phyloP scores from a whole-genome alignment of 2,113 vertebrate species.

The Hemiprocne comata region DNA sequence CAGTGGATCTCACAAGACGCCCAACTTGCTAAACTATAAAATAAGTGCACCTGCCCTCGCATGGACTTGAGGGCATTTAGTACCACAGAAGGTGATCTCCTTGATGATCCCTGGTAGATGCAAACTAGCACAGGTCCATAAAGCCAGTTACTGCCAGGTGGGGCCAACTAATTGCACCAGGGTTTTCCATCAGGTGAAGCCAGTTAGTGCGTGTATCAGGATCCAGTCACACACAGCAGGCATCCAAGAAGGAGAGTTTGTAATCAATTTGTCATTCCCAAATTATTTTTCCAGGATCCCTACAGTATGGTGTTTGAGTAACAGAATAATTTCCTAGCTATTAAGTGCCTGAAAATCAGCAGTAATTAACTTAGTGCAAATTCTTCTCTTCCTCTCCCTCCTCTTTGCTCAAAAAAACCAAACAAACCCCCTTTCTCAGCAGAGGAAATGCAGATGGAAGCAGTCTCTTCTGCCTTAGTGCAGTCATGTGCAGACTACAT shows the following conservation, averaged over 20 bases:
- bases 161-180: background rate
- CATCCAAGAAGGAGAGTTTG: background rate
- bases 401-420: slow-evolving; percentile 16
- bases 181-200: background rate
- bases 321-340: slow-evolving; percentile 54
- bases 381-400: slow-evolving; percentile 31
- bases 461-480: background rate
- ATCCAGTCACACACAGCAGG: background rate
- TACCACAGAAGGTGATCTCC: background rate
- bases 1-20: background rate
- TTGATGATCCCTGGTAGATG: background rate
- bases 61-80: background rate
- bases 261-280: slow-evolving; percentile 35
- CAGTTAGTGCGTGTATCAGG: background rate
- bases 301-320: slow-evolving; percentile 46
- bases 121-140: background rate
- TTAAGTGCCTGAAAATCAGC: slow-evolving; percentile 52
- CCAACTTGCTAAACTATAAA: background rate
- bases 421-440: slow-evolving; percentile 13
- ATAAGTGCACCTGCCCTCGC: background rate
- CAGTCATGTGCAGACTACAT: background rate
- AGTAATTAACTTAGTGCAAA: slow-evolving; percentile 44
- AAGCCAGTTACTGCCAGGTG: background rate
- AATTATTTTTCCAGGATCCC: slow-evolving; percentile 51
- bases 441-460: slow-evolving; percentile 11